Percentiles rank a stretch among this genome's conserved stretches.
Conservation (phyloP, 2,888 invertebrate species). For the Tolmerus cingulatus region DNA sequence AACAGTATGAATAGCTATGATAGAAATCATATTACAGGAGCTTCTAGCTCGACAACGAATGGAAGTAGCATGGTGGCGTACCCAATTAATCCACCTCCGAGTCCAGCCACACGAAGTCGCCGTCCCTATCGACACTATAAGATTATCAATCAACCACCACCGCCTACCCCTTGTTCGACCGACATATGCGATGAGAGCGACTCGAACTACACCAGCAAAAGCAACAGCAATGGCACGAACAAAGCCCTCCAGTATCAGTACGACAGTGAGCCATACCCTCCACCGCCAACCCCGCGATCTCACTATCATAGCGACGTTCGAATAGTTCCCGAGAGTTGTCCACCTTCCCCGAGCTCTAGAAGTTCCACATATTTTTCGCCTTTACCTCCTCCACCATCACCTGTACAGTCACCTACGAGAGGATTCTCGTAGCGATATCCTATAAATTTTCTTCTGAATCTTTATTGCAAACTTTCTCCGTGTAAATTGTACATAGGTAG, state of each 20-base stretch:
- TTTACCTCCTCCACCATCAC: slow-evolving; percentile 86
- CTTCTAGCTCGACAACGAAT: slow-evolving; percentile 63
- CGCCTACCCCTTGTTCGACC: slow-evolving; percentile 93
- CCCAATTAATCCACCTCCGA: slow-evolving; percentile 90
- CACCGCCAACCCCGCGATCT: slow-evolving; percentile 78
- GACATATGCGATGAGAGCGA: slow-evolving; percentile 93
- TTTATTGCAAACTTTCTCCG: slow-evolving; percentile 4
- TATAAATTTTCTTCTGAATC: slow-evolving; percentile 10
- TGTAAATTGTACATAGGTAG: slow-evolving; percentile 14
- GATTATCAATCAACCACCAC: slow-evolving; percentile 84
- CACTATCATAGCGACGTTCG: slow-evolving; percentile 76
- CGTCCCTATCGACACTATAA: slow-evolving; percentile 80
- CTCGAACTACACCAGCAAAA: slow-evolving; percentile 71
- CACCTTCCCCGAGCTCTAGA: slow-evolving; percentile 75
- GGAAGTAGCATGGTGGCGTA: slow-evolving; percentile 68
- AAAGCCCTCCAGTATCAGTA: slow-evolving; percentile 65
- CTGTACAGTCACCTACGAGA: slow-evolving; percentile 70
- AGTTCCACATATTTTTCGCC: slow-evolving; percentile 83
- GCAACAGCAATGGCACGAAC: slow-evolving; percentile 59
- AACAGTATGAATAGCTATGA: slow-evolving; percentile 73
- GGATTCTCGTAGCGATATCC: slow-evolving; percentile 58
- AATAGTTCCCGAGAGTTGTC: slow-evolving; percentile 68
- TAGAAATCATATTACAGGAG: slow-evolving; percentile 75
- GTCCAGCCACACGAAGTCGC: slow-evolving; percentile 82
- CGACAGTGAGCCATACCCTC: slow-evolving; percentile 76